Base-by-base conservation (phyloP, 2,113 vertebrate species). In the Halcyon malimbica region DNA sequence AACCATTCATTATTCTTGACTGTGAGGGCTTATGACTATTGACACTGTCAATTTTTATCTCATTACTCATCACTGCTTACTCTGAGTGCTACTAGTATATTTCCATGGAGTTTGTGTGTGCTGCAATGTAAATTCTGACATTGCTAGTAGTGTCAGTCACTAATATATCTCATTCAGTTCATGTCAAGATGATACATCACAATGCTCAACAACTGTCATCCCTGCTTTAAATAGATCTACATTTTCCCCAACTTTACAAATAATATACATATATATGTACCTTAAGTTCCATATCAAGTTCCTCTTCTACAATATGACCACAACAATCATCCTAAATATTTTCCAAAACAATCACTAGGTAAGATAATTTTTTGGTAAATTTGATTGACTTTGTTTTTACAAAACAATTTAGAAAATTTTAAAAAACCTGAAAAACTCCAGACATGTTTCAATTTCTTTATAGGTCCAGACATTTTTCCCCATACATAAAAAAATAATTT, bases 141-240 rank as follows among this genome's bases (percentile, higher is more conserved):
- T 95, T 94, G 97, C 94, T 96, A 67, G 83, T 96, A 67, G 83
- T 97, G 98, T 98, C 97, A 97, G 98, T 98, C 98, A 98, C 96
- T 99, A 99, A 99, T 98, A 98, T 98, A 97, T 96, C 97, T 98
- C 98, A 97, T 99, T 99, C 98, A 98, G 98, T 98, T 98, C 96
- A 96, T 98, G 98, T 99, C 99, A 99, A 98, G 98, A 98, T 97
- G 97, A 98, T 98, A 98, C 97, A 98, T 97, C 96, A 97, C 89
- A 96, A 93, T 90, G 97, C 96, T 97, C 96, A 97, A 98, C 96
- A 97, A 94, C 98, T 98, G 98, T 98, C 99, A 99, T 95, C 97
- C 97, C 93, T 97, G 97, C 98, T 98, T 98, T 99, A 98, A 99
- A 99, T 98, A 98, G 97, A 98, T 97, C 97, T 96, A 96, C 85